Conservation (phyloP, 2,888 invertebrate species). For the Mimachlamys varia region DNA sequence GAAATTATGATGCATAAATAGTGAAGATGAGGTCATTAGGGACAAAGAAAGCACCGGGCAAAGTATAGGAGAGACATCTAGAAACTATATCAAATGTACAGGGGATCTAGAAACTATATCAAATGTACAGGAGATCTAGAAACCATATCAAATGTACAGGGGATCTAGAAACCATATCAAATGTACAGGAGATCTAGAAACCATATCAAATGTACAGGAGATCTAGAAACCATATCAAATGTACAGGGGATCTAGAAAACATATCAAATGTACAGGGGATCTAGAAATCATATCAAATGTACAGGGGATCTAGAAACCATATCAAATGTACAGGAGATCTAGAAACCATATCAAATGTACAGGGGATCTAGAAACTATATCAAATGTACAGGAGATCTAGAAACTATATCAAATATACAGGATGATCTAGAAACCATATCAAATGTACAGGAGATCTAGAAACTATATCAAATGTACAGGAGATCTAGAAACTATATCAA, state of each 20-base stretch:
- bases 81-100: not conserved
- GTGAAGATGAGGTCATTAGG: not conserved
- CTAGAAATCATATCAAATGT: too few relatives aligned
- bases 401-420: too few relatives aligned
- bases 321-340: not conserved
- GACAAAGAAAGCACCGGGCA: conserved; percentile 9
- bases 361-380: too few relatives aligned
- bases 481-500: conserved; percentile 14
- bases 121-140: conserved; percentile 6
- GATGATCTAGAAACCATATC: too few relatives aligned
- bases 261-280: too few relatives aligned
- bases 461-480: too few relatives aligned
- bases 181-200: too few relatives aligned
- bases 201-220: too few relatives aligned
- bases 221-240: conserved; percentile 8
- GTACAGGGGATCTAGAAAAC: conserved; percentile 1
- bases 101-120: conserved; percentile 12
- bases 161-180: too few relatives aligned
- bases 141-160: too few relatives aligned
- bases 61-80: not conserved
- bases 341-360: not conserved
- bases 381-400: too few relatives aligned
- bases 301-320: conserved; percentile 19
- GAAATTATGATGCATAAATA: not conserved
- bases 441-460: too few relatives aligned